phyloP scores from a whole-genome alignment of 1,140 invertebrate genomes.

The Bombus ignitus region DNA sequence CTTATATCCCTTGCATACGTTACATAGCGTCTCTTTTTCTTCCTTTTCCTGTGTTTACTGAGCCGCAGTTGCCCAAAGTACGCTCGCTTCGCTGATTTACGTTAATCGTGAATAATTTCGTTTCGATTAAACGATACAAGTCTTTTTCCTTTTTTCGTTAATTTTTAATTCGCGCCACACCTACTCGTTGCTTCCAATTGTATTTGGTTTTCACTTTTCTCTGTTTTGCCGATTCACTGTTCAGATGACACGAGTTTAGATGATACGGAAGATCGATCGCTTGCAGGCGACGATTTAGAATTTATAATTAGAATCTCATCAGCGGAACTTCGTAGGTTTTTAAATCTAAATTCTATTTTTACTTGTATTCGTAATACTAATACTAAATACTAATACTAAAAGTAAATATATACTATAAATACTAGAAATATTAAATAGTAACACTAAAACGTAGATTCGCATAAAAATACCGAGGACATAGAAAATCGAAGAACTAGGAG shows the following conservation, averaged over 20 bases:
- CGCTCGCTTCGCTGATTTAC: neutral
- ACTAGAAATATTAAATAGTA: no score
- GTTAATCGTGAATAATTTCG: neutral
- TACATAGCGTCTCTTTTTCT: neutral
- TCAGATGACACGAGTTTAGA: neutral
- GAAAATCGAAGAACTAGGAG: no score
- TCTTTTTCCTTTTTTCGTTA: neutral
- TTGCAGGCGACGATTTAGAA: no score
- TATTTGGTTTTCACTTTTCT: fast-evolving
- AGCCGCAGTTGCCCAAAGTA: neutral
- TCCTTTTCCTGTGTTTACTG: neutral
- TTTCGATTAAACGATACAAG: neutral
- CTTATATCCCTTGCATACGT: neutral
- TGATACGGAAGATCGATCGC: no score
- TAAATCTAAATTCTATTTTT: no score
- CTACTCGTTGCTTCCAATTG: neutral
- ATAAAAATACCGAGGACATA: no score
- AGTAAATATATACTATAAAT: no score
- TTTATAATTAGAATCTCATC: no score
- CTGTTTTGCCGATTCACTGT: fast-evolving
- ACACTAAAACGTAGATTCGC: no score
- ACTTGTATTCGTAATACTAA: no score
- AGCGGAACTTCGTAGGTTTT: no score
- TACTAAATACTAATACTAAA: no score
- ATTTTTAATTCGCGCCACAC: neutral